These are phyloP conservation scores for Varecia variegata DNA, from an alignment of 2,797 vertebrate species.

Conservation along the genomic window DNA sequence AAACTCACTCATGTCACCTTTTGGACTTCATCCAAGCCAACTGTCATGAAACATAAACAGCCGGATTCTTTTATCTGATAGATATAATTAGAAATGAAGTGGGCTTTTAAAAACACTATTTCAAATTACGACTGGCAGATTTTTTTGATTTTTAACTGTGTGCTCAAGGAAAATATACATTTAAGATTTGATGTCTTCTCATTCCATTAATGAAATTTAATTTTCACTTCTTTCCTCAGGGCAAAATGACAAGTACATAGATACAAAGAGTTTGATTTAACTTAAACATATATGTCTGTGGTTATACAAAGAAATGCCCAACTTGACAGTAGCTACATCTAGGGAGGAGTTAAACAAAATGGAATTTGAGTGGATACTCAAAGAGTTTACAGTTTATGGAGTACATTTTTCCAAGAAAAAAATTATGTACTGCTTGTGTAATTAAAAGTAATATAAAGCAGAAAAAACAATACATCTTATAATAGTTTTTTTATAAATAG, in stretches of 20 bases:
- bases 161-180: background rate
- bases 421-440: background rate
- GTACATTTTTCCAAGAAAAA: background rate
- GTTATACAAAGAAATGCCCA: background rate
- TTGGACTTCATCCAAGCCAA: constrained; percentile 8
- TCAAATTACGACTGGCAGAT: background rate
- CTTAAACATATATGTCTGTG: background rate
- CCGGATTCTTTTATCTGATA: constrained; percentile 32
- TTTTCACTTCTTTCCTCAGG: background rate
- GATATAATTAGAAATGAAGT: constrained; percentile 45
- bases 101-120: constrained; percentile 34
- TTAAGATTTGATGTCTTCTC: background rate
- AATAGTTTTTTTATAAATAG: background rate
- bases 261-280: background rate
- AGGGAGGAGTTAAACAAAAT: background rate
- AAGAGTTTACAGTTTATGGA: background rate
- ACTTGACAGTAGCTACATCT: background rate
- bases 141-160: background rate
- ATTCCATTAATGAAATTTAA: background rate
- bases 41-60: background rate
- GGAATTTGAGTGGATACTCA: background rate
- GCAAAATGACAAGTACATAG: background rate
- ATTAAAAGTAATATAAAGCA: background rate
- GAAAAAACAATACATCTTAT: background rate
- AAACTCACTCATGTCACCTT: background rate